Conservation (phyloP, 2,797 vertebrate species). For the Salmo trutta region DNA sequence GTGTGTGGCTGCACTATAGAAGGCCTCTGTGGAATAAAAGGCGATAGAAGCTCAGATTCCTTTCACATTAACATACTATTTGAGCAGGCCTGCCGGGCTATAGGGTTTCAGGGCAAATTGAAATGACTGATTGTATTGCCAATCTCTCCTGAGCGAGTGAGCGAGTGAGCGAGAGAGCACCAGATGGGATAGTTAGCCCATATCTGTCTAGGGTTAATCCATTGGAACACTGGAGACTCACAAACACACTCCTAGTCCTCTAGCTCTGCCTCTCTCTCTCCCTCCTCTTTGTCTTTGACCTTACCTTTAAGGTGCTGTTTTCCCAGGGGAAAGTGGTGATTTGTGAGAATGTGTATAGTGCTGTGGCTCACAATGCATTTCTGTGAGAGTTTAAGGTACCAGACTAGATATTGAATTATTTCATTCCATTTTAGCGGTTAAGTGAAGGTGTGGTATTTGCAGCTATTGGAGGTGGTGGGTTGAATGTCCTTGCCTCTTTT, state of each 20-base stretch:
- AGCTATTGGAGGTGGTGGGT: constrained; percentile 34
- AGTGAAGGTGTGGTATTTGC: constrained; percentile 51
- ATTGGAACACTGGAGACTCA: constrained; percentile 73
- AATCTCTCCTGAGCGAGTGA: constrained; percentile 80
- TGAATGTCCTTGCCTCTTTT: constrained; percentile 65
- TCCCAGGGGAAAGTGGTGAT: constrained; percentile 64
- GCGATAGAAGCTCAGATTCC: constrained; percentile 70
- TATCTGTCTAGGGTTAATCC: constrained; percentile 83
- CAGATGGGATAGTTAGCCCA: constrained; percentile 81
- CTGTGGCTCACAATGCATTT: constrained; percentile 65
- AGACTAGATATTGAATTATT: constrained; percentile 73
- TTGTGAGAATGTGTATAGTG: constrained; percentile 32
- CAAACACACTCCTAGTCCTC: constrained; percentile 51
- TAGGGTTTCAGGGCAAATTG: constrained; percentile 84
- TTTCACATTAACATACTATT: constrained; percentile 83
- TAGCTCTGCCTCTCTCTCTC: constrained; percentile 40
- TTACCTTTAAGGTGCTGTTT: constrained; percentile 71
- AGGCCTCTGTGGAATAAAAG: constrained; percentile 48
- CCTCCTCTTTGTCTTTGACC: constrained; percentile 74
- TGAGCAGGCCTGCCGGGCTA: constrained; percentile 73
- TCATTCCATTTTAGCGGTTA: constrained; percentile 70
- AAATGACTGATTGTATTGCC: constrained; percentile 86
- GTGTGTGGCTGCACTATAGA: constrained; percentile 47
- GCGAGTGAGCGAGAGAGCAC: constrained; percentile 50
- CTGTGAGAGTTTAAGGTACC: constrained; percentile 69